Evolutionary conservation across 2,113 vertebrate species (phyloP), one percentile per base, ranked within the genome.

Genomic region (Recurvirostra avosetta): DNA sequence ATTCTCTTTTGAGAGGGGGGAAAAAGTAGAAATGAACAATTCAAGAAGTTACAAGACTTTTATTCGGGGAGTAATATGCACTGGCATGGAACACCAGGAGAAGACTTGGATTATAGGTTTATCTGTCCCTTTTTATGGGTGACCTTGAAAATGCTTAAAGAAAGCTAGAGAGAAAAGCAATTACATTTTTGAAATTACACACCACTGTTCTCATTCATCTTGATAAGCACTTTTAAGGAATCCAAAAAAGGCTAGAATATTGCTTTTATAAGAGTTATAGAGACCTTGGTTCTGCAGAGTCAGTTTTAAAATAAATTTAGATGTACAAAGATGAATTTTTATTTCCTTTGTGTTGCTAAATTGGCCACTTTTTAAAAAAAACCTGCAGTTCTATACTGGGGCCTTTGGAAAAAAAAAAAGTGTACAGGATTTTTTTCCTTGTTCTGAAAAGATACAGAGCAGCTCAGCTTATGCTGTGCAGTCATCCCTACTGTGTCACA

Each of bases 131-230:
- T 91, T 94, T 92, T 81, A 81, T 15, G n/a, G 16, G 83, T 98
- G 98, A 98, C 98, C 98, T 98, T 98, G 97, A 98, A 96, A 96
- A 97, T 83, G 36, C 92, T 78, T 92, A 92, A 85, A 94, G 87
- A 96, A 98, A 96, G 96, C 96, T 92, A 92, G 86, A 96, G 86
- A 97, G 97, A 98, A 98, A 98, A 98, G 98, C 97, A 98, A 98
- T 98, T 98, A 98, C 93, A 97, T 98, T 98, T 98, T 97, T 98
- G 97, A 98, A 98, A 98, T 98, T 98, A 98, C 97, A 97, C 96
- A 96, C 94, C 72, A 96, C 96, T 97, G 76, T 98, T 98, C 98
- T 98, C 98, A 98, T 98, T 98, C 98, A 98, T 98, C 98, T 98
- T 98, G 98, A 98, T 98, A 98, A 98, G 98, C 94, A 97, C 97